A percentile compares a stretch with the other conserved stretches of the same genome.
These are phyloP conservation scores for Heliconius hortense DNA, from an alignment of 2,888 invertebrate genomes.

Conservation along the genomic window DNA sequence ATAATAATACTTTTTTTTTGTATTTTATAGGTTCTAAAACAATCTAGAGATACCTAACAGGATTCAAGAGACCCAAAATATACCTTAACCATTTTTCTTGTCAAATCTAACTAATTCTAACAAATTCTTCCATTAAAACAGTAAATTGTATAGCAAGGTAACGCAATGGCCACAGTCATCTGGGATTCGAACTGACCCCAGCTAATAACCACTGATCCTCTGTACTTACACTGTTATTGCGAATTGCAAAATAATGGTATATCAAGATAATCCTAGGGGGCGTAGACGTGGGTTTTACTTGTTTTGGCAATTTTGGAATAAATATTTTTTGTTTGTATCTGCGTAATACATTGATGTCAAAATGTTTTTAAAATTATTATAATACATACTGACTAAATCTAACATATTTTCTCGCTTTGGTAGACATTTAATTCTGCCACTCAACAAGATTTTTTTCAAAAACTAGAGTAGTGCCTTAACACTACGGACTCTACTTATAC, in stretches of 20 bases:
- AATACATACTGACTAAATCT: too few relatives aligned
- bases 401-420: too few relatives aligned
- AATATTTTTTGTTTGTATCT: too few relatives aligned
- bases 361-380: too few relatives aligned
- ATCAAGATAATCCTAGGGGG: conserved; percentile 65
- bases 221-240: conserved; percentile 74
- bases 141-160: conserved; percentile 26
- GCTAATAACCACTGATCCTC: conserved; percentile 71
- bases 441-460: background rate
- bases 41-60: too few relatives aligned
- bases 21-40: too few relatives aligned
- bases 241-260: conserved; percentile 71
- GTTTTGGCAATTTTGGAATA: background rate
- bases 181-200: conserved; percentile 60
- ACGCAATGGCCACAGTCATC: conserved; percentile 46
- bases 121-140: conserved; percentile 32
- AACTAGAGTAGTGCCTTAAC: background rate
- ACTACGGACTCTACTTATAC: background rate
- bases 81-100: background rate
- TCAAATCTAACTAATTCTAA: conserved; percentile 6
- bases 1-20: too few relatives aligned
- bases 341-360: too few relatives aligned
- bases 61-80: too few relatives aligned
- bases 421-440: too few relatives aligned
- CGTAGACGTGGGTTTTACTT: background rate